Evolutionary conservation across 2,888 invertebrate genomes (phyloP).

Genomic region (Sesia apiformis): DNA sequence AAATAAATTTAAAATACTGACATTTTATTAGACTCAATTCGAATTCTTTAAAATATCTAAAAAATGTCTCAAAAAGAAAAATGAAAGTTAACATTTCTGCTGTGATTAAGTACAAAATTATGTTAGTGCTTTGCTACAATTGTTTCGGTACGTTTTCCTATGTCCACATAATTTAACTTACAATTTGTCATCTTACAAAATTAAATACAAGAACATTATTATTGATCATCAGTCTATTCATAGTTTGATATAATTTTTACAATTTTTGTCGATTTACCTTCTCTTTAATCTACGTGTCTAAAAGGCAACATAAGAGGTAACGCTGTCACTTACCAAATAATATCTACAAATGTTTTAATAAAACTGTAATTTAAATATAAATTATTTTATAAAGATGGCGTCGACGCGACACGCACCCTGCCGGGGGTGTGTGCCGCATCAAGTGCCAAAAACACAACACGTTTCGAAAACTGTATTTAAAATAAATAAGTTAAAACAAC

Average conservation of each 20-base stretch:
- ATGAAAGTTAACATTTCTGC: slow-evolving; percentile 59
- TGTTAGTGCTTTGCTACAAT: slow-evolving; percentile 36
- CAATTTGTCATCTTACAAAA: slow-evolving; percentile 71
- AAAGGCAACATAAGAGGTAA: slow-evolving; percentile 65
- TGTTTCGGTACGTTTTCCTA: slow-evolving; percentile 38
- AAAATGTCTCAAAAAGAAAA: slow-evolving; percentile 65
- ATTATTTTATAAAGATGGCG: slow-evolving; percentile 39
- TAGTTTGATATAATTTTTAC: slow-evolving; percentile 68
- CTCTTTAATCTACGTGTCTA: slow-evolving; percentile 48
- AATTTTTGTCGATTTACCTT: slow-evolving; percentile 69
- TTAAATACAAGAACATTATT: slow-evolving; percentile 71
- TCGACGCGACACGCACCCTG: slow-evolving; percentile 25
- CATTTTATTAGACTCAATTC: slow-evolving; percentile 51
- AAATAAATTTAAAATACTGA: slow-evolving; percentile 68
- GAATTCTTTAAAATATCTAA: slow-evolving; percentile 1
- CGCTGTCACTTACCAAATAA: slow-evolving; percentile 43
- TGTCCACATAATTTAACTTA: slow-evolving; percentile 66
- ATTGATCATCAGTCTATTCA: slow-evolving; percentile 74
- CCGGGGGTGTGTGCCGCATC: slow-evolving; percentile 20
- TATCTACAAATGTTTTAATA: slow-evolving; percentile 50
- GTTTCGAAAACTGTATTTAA: slow-evolving; percentile 33
- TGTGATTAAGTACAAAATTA: slow-evolving; percentile 68
- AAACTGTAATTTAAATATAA: slow-evolving; percentile 54
- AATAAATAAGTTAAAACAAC: slow-evolving; percentile 69
- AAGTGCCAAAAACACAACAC: slow-evolving; percentile 20